Evolutionary conservation across 2,113 vertebrate species (phyloP), one percentile per base, ranked within the genome.

Genomic region (Solea senegalensis): DNA sequence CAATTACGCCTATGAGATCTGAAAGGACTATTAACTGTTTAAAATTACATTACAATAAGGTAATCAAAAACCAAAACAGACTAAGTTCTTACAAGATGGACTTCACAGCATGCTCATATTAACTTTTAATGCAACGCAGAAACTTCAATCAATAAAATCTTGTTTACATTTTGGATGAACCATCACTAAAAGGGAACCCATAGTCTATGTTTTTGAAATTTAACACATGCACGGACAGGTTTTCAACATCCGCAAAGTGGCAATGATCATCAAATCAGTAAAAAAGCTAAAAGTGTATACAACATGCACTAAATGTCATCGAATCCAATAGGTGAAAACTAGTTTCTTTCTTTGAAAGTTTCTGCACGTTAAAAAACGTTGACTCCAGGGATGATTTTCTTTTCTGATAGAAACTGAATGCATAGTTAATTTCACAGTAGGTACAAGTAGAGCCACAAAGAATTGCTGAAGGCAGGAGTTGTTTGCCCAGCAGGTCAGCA

Each of bases 351-450:
- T 71, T 67, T 65, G 56, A 39, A 50, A 67, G 45, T 59, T 41
- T 53, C 28, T 45, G 54, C 51, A 50, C 49, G 2, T 70, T 11
- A 15, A 76, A 41, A 60, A 49, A 56, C 16, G 7, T 27, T 34
- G 63, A 70, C 55, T 59, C 59, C 65, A 4, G 82, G 76, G 67
- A 68, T 76, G 26, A 67, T 60, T 80, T 81, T 76, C 78, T 70
- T 74, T 66, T 69, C 63, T 83, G 82, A 88, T 84, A 86, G 83
- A 86, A 89, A 86, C 60, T 86, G 71, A 88, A 91, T 83, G 84
- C 86, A 76, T 80, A 80, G 81, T 89, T 91, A 87, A 89, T 90
- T 83, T 91, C 89, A 81, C 88, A 88, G 89, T 78, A 45, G 88
- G 88, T 65, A 67, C 69, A 74, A 69, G 68, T 55, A 58, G 45